These are phyloP conservation scores for Noctilio leporinus DNA, from an alignment of 2,113 vertebrate genomes.

Conservation along the genomic window DNA sequence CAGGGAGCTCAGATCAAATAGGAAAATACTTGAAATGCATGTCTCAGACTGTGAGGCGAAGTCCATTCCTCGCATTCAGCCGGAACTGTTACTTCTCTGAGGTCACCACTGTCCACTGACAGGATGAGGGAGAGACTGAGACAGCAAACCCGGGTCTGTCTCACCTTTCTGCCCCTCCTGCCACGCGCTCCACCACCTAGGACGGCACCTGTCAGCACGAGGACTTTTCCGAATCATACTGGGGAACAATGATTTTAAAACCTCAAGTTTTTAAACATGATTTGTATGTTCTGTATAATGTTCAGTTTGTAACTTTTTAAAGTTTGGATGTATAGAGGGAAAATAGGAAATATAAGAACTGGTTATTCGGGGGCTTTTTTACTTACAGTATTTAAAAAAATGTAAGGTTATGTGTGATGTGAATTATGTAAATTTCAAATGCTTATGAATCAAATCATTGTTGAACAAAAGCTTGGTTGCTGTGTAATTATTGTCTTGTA, in stretches of 20 bases:
- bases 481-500: conserved; percentile 77
- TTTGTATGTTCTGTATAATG: conserved; percentile 85
- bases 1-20: conserved; percentile 79
- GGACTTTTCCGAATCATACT: conserved; percentile 68
- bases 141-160: conserved; percentile 78
- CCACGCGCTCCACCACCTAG: conserved; percentile 61
- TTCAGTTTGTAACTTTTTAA: conserved; percentile 84
- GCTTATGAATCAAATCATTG: conserved; percentile 73
- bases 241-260: conserved; percentile 76
- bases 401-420: conserved; percentile 72
- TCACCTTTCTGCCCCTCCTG: conserved; percentile 61
- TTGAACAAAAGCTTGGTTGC: conserved; percentile 78
- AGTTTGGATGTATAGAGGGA: conserved; percentile 82
- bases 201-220: conserved; percentile 69
- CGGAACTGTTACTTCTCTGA: conserved; percentile 71
- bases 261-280: conserved; percentile 83
- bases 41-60: conserved; percentile 76
- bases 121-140: conserved; percentile 77
- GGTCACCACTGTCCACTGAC: conserved; percentile 68
- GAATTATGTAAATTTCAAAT: conserved; percentile 78
- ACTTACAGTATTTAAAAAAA: conserved; percentile 83
- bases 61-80: conserved; percentile 67
- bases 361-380: conserved; percentile 78
- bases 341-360: conserved; percentile 79
- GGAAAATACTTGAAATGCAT: conserved; percentile 82